Evolutionary conservation across 2,797 vertebrate genomes (phyloP).

Genomic region (Rhinella marina): DNA sequence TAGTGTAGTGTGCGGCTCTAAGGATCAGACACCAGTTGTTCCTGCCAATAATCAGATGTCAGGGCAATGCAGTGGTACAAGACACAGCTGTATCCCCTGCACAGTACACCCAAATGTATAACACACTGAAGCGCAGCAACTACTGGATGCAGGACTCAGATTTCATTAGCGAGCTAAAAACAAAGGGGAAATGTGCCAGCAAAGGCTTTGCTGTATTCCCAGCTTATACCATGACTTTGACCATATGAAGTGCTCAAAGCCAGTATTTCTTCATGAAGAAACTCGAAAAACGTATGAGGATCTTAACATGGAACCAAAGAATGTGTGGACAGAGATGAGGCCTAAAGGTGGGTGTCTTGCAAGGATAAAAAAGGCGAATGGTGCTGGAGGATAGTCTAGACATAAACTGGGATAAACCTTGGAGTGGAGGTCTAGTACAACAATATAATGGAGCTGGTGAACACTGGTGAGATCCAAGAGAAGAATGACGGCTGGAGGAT

Average conservation of each 20-base stretch:
- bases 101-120: not conserved
- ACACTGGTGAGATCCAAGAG: too few species aligned
- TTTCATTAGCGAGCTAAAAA: conserved; percentile 13
- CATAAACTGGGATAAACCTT: not conserved
- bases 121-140: not conserved
- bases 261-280: not conserved
- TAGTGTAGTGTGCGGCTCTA: not conserved
- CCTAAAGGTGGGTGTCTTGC: not conserved
- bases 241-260: not conserved
- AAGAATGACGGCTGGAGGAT: too few species aligned
- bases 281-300: not conserved
- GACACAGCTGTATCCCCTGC: conserved; percentile 28
- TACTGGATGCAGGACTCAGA: conserved; percentile 10
- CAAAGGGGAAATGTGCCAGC: conserved; percentile 25
- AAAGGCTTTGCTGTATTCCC: not conserved
- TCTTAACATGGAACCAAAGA: not conserved
- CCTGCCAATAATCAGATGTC: conserved; percentile 17
- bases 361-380: not conserved
- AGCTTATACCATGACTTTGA: not conserved
- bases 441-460: too few species aligned
- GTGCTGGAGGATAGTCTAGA: not conserved
- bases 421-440: not conserved
- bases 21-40: conserved; percentile 21
- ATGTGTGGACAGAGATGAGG: not conserved
- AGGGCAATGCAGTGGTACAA: conserved; percentile 37